Percentiles rank a stretch among this genome's conserved stretches.
Evolutionary conservation across 1,140 invertebrate genomes (phyloP).

Genomic region (Leptopilina boulardi): DNA sequence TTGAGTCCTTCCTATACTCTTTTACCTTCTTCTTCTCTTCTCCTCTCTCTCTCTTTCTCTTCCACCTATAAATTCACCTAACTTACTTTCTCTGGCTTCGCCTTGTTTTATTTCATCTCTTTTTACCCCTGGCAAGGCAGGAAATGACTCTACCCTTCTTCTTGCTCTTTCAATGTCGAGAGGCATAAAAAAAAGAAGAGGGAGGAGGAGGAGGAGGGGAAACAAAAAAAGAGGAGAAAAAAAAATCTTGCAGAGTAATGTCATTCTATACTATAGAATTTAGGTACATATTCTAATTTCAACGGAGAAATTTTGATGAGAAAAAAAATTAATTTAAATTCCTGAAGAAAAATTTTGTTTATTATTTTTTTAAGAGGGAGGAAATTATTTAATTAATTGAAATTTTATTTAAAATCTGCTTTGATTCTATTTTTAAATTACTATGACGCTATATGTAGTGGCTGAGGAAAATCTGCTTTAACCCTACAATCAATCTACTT

Average conservation of each 20-base stretch:
- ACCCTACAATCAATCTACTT: too few species aligned
- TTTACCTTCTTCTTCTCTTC: constrained; percentile 21
- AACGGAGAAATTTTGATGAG: too few species aligned
- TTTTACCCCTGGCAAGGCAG: background rate
- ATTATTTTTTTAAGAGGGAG: too few species aligned
- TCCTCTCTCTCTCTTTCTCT: constrained; percentile 36
- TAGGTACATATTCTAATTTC: too few species aligned
- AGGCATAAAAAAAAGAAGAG: background rate
- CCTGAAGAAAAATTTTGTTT: too few species aligned
- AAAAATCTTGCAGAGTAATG: background rate
- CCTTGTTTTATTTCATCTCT: constrained; percentile 23
- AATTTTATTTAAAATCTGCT: too few species aligned
- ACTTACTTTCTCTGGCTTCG: constrained; percentile 16
- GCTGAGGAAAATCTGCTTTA: too few species aligned
- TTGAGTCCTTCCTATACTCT: constrained; percentile 27
- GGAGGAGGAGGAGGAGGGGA: background rate
- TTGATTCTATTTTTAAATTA: too few species aligned
- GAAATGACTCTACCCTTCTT: background rate
- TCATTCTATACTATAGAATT: background rate
- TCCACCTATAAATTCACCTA: constrained; percentile 23
- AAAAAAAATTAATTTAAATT: too few species aligned
- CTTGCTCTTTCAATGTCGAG: constrained; percentile 25
- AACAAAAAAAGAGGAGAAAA: background rate
- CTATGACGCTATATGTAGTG: too few species aligned
- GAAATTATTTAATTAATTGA: too few species aligned